A percentile compares a stretch with the other conserved stretches of the same genome.
Evolutionary conservation across 2,113 vertebrate genomes (phyloP).

Genomic region (Herpetotheres cachinnans): DNA sequence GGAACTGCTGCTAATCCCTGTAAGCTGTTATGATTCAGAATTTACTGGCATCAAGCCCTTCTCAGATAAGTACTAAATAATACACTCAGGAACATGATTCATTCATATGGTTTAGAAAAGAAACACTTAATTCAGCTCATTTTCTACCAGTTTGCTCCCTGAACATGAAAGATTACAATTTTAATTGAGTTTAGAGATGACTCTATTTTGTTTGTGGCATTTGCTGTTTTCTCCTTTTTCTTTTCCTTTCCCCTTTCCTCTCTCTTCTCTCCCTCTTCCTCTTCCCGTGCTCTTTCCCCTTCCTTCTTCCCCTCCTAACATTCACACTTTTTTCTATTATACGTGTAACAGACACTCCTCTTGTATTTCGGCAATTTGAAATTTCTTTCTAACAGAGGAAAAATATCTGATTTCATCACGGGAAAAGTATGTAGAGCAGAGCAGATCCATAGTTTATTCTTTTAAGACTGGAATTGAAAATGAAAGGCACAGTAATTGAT

Average conservation of each 20-base stretch:
- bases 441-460: background rate
- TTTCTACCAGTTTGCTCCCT: background rate
- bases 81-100: conserved; percentile 40
- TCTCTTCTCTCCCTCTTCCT: background rate
- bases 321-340: background rate
- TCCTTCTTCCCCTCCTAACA: background rate
- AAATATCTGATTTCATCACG: background rate
- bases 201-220: background rate
- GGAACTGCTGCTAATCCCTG: conserved; percentile 37
- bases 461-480: background rate
- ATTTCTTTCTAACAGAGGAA: background rate
- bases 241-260: background rate
- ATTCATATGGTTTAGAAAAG: conserved; percentile 40
- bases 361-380: background rate
- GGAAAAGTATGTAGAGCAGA: background rate
- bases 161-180: conserved; percentile 20
- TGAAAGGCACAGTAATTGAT: background rate
- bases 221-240: background rate
- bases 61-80: conserved; percentile 42
- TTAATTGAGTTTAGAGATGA: conserved; percentile 6
- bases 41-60: conserved; percentile 38
- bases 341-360: background rate
- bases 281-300: fast-evolving
- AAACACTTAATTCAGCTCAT: conserved; percentile 18
- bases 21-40: conserved; percentile 42